These are phyloP conservation scores for Crotalus tigris DNA, from an alignment of 2,113 vertebrate genomes.

Conservation along the genomic window DNA sequence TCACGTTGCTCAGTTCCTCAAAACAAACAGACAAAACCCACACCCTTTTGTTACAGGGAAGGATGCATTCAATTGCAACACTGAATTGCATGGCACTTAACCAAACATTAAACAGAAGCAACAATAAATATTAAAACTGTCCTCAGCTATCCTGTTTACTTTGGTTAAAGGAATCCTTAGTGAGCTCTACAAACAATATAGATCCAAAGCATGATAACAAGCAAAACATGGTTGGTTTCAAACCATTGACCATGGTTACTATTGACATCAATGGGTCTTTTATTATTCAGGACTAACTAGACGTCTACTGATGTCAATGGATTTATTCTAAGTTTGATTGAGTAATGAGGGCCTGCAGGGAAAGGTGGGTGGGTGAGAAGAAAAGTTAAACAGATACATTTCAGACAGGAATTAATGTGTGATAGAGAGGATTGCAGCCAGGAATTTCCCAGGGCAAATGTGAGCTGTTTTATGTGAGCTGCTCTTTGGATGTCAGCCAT, in stretches of 20 bases:
- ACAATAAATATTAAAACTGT: not conserved
- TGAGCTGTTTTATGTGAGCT: not conserved
- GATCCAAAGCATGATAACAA: not conserved
- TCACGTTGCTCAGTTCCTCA: no score
- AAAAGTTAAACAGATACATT: not conserved
- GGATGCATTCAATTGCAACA: not conserved
- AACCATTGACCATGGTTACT: not conserved
- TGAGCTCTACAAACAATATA: not conserved
- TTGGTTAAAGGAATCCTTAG: not conserved
- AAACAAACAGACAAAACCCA: not conserved
- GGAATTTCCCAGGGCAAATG: not conserved
- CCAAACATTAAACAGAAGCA: not conserved
- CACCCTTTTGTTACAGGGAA: not conserved
- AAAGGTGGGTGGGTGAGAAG: not conserved
- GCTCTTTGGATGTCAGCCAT: not conserved
- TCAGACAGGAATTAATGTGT: not conserved
- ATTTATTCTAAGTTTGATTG: not conserved
- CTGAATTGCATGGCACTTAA: not conserved
- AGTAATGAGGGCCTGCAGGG: not conserved
- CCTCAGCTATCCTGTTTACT: not conserved
- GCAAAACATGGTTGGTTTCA: not conserved
- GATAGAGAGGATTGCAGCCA: not conserved
- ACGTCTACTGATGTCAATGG: not conserved
- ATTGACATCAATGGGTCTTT: not conserved
- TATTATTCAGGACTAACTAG: not conserved